Evolutionary conservation across 2,888 invertebrate species (phyloP).

Genomic region (Eupithecia dodoneata): DNA sequence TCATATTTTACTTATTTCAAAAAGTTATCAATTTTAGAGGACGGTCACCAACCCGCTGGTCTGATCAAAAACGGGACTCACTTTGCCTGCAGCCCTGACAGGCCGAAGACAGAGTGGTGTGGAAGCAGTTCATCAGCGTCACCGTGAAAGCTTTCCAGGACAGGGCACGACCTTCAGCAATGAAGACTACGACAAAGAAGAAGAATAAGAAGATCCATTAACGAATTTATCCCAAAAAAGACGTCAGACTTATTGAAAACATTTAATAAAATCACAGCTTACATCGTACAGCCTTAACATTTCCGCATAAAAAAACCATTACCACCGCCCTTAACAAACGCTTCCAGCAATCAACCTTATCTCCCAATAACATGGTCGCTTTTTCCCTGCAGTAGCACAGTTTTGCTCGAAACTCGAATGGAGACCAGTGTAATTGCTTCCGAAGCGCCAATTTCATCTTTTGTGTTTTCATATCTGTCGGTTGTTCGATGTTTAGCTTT

Average conservation of each 20-base stretch:
- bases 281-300: slow-evolving; percentile 46
- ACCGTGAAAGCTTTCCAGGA: too few species aligned
- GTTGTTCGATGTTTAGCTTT: slow-evolving; percentile 46
- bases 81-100: too few species aligned
- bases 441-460: slow-evolving; percentile 55
- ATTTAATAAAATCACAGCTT: slow-evolving; percentile 45
- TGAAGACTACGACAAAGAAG: too few species aligned
- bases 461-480: slow-evolving; percentile 45
- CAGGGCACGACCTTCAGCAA: too few species aligned
- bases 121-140: too few species aligned
- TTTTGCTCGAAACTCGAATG: slow-evolving; percentile 51
- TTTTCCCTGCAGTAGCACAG: slow-evolving; percentile 44
- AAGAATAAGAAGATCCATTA: too few species aligned
- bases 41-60: too few species aligned
- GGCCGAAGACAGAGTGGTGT: too few species aligned
- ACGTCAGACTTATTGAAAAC: slow-evolving; percentile 28
- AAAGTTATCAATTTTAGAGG: too few species aligned
- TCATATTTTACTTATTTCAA: too few species aligned
- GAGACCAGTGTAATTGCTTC: slow-evolving; percentile 57
- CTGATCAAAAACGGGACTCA: too few species aligned
- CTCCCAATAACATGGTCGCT: not conserved
- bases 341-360: slow-evolving; percentile 15
- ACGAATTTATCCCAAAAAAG: not conserved
- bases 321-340: slow-evolving; percentile 38
- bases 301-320: slow-evolving; percentile 52